Base-by-base conservation (phyloP, 2,797 vertebrate genomes). In the Brachyalestes nurse region DNA sequence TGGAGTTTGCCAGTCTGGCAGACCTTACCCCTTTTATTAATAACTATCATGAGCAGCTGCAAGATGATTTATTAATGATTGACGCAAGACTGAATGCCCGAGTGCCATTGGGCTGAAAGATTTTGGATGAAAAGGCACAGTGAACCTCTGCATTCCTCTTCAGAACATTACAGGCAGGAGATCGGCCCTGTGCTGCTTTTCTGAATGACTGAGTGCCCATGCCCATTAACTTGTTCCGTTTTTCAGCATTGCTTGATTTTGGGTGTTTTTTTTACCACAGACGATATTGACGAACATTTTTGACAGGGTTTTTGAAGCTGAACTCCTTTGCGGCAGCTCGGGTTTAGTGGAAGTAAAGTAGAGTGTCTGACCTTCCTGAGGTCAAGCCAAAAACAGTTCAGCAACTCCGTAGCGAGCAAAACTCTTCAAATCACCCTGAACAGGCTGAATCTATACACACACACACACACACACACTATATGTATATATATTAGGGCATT, bases 31-130 rank as follows among this genome's bases (percentile, higher is more conserved):
- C 25, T 67, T 28, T 67, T 64, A 64, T 64, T 64, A 64, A 64
- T 64, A 64, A 34, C 28, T 38, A 64, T 64, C 25, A 38, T 64
- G 61, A 64, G 61, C 25, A 64, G 61, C 38, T 67, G 65, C 65
- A 67, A 67, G 42, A 67, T 67, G 65, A 67, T 67, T 67, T 67
- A 67, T 67, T 79, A 57, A 71, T 45, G 47, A 38, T 60, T 58
- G 38, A 64, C 16, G 61, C 61, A 64, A 16, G 28, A 64, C 4
- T 10, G 25, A 64, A 13, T 10, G 6, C 60, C 16, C 23, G 28
- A 28, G 25, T 64, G 38, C 61, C 5, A 6, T 2, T 17, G 61
- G 28, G 16, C 13, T 64, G 58, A 61, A 61, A 61, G 19, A 61
- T 25, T 13, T 61, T 28, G 58, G 23, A 61, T 61, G 58, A 61